phyloP scores from a whole-genome alignment of 2,797 vertebrate genomes.

The Darevskia nairensis region DNA sequence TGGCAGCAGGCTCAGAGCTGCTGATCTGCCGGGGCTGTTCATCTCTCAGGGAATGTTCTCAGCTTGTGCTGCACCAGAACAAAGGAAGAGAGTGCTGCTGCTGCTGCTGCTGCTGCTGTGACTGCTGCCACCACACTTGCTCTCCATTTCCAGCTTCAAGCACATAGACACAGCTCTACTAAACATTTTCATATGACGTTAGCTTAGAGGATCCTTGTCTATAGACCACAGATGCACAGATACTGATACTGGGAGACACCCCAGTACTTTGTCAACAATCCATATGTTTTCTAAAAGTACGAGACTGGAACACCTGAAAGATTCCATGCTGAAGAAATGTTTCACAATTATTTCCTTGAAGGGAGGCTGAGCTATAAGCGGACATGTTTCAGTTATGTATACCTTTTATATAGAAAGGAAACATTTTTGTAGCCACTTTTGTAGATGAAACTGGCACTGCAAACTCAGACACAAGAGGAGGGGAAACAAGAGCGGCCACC shows the following conservation, averaged over 20 bases:
- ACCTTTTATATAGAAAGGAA: not conserved
- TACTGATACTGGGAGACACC: not conserved
- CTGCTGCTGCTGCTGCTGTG: too few relatives aligned
- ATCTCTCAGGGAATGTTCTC: too few relatives aligned
- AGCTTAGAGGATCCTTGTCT: not conserved
- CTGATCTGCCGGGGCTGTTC: too few relatives aligned
- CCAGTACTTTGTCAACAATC: not conserved
- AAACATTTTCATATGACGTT: not conserved
- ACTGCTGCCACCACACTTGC: too few relatives aligned
- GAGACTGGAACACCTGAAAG: not conserved
- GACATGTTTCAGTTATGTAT: not conserved
- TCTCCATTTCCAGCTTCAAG: too few relatives aligned
- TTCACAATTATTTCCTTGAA: slow-evolving; percentile 13
- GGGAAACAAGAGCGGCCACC: not conserved
- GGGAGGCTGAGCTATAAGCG: not conserved
- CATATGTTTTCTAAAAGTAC: not conserved
- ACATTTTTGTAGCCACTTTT: not conserved
- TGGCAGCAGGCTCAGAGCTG: too few relatives aligned
- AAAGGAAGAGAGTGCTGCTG: too few relatives aligned
- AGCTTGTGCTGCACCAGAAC: too few relatives aligned
- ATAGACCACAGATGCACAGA: not conserved
- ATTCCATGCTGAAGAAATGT: not conserved
- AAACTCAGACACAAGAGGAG: slow-evolving; percentile 22
- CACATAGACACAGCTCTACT: not conserved
- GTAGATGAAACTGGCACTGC: slow-evolving; percentile 22